Base-by-base conservation (phyloP, 2,797 vertebrate species). In the Acropternis orthonyx region DNA sequence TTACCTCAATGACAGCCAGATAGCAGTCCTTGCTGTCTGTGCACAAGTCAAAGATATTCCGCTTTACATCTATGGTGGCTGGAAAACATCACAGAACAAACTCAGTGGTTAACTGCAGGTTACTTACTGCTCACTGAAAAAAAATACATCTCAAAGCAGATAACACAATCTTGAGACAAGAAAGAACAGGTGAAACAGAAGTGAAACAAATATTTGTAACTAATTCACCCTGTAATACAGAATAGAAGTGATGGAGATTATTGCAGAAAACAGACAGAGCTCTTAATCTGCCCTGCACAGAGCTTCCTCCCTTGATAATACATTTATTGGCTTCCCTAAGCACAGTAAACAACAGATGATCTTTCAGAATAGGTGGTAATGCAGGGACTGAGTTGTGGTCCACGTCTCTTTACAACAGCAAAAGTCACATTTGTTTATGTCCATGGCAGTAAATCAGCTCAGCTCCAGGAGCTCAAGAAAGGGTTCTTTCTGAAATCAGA, bases 1-100 rank as follows among this genome's bases (percentile, higher is more conserved):
- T 97, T 98, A 99, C 99, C 99, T 99, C 99, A 86, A 99, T 99
- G 81, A 99, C 99, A 93, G 99, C 99, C 76, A 99, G 98, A 95
- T 99, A 99, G 97, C 99, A 99, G 97, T 99, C 99, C 97, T 99
- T 99, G 81, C 99, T 99, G 96, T 99, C 99, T 39, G 99, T 99
- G 97, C 99, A 99, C 66, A 99, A 97, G 96, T 99, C 99, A 97
- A 99, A 99, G 96, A 99, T 99, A 93, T 99, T 99, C 96, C 99
- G 97, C 97, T 99, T 99, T 82, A 99, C 99, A 89, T 99, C 99
- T 95, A 99, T 99, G 67, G 99, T 99, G 58, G 99, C 99, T 99
- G 96, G 36, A 97, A 97, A 97, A 97, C 61, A 95, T n/a, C 51
- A 97, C 21, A 96, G 52, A 59, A 83, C 39, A 82, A 75, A 74